Conservation (phyloP, 2,888 invertebrate genomes). For the Dryomyza anilis region DNA sequence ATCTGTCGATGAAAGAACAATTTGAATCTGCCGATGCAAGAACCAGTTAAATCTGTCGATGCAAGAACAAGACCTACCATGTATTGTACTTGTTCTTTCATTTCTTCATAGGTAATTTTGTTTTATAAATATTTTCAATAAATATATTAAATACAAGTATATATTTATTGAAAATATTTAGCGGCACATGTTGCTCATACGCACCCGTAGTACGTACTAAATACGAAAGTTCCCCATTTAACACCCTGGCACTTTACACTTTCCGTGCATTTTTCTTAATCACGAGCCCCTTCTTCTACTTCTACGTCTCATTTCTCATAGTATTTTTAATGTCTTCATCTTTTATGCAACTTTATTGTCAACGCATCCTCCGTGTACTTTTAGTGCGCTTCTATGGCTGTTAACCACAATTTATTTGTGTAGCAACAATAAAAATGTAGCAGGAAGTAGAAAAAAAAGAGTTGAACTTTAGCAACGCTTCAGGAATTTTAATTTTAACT, state of each 20-base stretch:
- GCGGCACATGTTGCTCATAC: neutral
- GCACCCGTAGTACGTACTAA: too few relatives aligned
- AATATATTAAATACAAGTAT: too few relatives aligned
- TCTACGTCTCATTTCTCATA: neutral
- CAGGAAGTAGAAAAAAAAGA: slow-evolving; percentile 16
- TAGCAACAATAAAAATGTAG: neutral
- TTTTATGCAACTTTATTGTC: slow-evolving; percentile 11
- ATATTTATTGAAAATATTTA: too few relatives aligned
- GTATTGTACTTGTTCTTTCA: too few relatives aligned
- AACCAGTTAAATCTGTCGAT: too few relatives aligned
- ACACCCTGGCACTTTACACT: neutral
- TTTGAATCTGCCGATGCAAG: too few relatives aligned
- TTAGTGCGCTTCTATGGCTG: neutral
- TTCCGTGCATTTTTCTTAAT: neutral
- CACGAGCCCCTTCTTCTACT: neutral
- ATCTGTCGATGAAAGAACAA: too few relatives aligned
- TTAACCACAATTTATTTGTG: slow-evolving; percentile 14
- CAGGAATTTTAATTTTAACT: slow-evolving; percentile 39
- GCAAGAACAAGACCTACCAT: too few relatives aligned
- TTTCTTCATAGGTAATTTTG: too few relatives aligned
- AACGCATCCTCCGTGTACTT: neutral
- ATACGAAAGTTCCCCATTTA: too few relatives aligned
- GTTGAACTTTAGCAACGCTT: slow-evolving; percentile 38
- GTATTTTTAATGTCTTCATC: neutral
- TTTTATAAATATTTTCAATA: too few relatives aligned